These are phyloP conservation scores for Margaritifera margaritifera DNA, from an alignment of 2,888 invertebrate species.

Conservation along the genomic window DNA sequence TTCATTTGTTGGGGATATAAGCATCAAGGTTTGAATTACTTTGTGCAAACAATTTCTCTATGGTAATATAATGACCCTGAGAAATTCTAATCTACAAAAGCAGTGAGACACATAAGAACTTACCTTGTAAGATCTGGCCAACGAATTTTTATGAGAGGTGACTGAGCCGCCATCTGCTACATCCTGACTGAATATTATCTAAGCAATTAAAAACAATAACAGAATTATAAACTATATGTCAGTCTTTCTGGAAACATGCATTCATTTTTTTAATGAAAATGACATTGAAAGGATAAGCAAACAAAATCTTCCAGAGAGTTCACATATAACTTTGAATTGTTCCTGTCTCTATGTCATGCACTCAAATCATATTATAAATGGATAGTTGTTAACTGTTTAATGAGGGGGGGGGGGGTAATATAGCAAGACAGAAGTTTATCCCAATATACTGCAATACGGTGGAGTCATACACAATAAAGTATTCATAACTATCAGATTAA, in stretches of 20 bases:
- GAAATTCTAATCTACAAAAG: too few species aligned
- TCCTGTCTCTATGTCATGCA: too few species aligned
- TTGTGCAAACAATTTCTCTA: background rate
- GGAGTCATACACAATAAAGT: too few species aligned
- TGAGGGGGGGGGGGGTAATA: too few species aligned
- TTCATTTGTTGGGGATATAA: background rate
- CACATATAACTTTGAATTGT: too few species aligned
- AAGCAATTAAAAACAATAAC: constrained; percentile 6
- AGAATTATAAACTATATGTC: background rate
- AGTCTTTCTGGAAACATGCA: too few species aligned
- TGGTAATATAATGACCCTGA: background rate
- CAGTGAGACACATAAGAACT: constrained; percentile 69
- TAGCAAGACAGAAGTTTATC: too few species aligned
- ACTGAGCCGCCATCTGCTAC: constrained; percentile 44
- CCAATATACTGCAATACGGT: too few species aligned
- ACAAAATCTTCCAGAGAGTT: too few species aligned
- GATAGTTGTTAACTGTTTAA: too few species aligned
- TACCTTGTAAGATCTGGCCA: constrained; percentile 84
- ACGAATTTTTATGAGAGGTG: constrained; percentile 50
- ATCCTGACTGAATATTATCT: constrained; percentile 69
- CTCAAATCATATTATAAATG: too few species aligned
- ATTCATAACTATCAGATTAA: too few species aligned
- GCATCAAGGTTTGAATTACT: background rate
- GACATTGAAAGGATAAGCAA: background rate
- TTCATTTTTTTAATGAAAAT: background rate